Percentiles rank a stretch among this genome's conserved stretches.
Evolutionary conservation across 1,140 invertebrate genomes (phyloP).

Genomic region (Meloidogyne chitwoodi): DNA sequence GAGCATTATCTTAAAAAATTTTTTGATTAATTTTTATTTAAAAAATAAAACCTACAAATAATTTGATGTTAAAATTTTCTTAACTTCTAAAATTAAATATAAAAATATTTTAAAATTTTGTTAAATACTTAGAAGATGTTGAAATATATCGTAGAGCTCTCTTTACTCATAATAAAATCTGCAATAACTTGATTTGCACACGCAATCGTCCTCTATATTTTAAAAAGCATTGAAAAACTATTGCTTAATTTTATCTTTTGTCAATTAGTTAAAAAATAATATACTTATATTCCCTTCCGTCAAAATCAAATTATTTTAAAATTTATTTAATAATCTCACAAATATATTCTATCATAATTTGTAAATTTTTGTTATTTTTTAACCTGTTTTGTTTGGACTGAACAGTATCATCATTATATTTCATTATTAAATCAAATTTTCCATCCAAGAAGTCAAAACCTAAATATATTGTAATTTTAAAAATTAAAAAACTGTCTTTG

Average conservation of each 20-base stretch:
- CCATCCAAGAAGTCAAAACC: slow-evolving; percentile 88
- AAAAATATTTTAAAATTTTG: neutral
- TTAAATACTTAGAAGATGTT: slow-evolving; percentile 86
- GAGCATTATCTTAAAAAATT: slow-evolving; percentile 4
- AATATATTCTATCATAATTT: too few species aligned
- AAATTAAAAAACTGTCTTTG: slow-evolving; percentile 74
- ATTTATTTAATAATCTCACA: too few species aligned
- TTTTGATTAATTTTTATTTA: slow-evolving; percentile 62
- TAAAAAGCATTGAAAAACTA: neutral
- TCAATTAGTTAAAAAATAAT: too few species aligned
- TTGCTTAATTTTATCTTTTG: too few species aligned
- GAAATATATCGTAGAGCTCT: slow-evolving; percentile 99
- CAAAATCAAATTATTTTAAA: too few species aligned
- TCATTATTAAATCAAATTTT: slow-evolving; percentile 97
- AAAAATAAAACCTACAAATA: slow-evolving; percentile 84
- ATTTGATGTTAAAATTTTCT: slow-evolving; percentile 99
- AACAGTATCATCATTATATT: slow-evolving; percentile 68
- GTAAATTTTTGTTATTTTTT: too few species aligned
- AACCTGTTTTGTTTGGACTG: slow-evolving; percentile 43
- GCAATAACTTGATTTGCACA: slow-evolving; percentile 72
- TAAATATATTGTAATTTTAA: neutral
- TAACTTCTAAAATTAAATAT: slow-evolving; percentile 64
- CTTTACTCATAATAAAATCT: slow-evolving; percentile 85
- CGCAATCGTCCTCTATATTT: slow-evolving; percentile 49
- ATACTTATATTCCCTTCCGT: too few species aligned